Evolutionary conservation across 2,888 invertebrate species (phyloP), one percentile per base, ranked within the genome.

Genomic region (Craniophora ligustri): DNA sequence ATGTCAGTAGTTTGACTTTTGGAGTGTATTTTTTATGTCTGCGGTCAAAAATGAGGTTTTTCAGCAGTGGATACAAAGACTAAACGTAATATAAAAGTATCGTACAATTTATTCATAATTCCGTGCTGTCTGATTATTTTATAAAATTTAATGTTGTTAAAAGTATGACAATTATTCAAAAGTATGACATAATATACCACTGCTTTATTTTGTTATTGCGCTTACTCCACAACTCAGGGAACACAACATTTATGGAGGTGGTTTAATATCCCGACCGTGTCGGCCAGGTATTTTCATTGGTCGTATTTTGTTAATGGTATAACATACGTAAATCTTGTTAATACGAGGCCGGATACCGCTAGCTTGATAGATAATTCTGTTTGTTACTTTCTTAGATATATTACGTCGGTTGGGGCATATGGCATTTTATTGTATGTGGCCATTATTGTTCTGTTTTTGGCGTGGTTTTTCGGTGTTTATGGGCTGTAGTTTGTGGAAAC

Each of bases 281-380:
- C 2, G 42, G 46, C 56, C 55, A 53, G 58, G 60, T 56, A 70
- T 70, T 64, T 67, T 61, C 53, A 53, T 60, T 38, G 61, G 53
- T 18, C 53, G 61, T 72, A 72, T 66, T 73, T 65, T 48, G 67
- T 65, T 72, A 68, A 69, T 67, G 50, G 59, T 67, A 56, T 66
- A 60, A 53, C 68, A 57, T 62, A 38, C 68, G 71, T 81, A 78
- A 78, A 81, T 81, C 75, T 78, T 61, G 46, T 70, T 74, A 73
- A 75, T 67, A 60, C 64, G 49, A 53, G 47, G 38, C 48, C 58
- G 50, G 57, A 45, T 61, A 62, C 63, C 70, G 65, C 76, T 76
- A 73, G 49, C 57, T 64, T 72, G 69, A 75, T 71, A 65, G 67
- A 74, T 75, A 56, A 67, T 75, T 65, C 40, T 70, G 60, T 68